These are phyloP conservation scores for Bilobella aurantiaca DNA, from an alignment of 1,140 invertebrate species.

Conservation along the genomic window DNA sequence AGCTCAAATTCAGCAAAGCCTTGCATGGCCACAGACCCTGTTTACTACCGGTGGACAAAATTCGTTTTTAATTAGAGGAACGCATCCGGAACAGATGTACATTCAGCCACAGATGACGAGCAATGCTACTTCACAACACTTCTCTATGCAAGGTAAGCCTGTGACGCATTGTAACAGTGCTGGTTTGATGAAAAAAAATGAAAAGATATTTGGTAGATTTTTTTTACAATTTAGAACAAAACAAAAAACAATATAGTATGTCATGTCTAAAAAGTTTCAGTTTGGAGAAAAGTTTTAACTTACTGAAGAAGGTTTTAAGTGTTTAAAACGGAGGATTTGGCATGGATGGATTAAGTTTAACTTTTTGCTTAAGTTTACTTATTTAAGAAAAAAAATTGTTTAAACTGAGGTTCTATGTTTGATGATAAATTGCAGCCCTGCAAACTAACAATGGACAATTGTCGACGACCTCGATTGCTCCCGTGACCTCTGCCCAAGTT, in stretches of 20 bases:
- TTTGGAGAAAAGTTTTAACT: no score
- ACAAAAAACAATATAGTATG: no score
- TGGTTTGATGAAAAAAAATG: no score
- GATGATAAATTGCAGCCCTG: slow-evolving; percentile 10
- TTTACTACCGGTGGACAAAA: slow-evolving; percentile 53
- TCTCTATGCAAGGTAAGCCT: slow-evolving; percentile 33
- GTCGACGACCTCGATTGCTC: slow-evolving; percentile 33
- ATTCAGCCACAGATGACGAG: slow-evolving; percentile 64
- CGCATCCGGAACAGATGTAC: slow-evolving; percentile 70
- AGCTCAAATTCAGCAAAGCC: slow-evolving; percentile 52
- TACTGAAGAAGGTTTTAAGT: no score
- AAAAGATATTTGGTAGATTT: no score
- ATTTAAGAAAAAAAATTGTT: no score
- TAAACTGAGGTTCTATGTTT: no score
- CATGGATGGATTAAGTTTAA: no score
- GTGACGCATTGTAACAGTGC: neutral
- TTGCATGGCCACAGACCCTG: slow-evolving; percentile 53
- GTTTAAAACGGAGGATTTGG: no score
- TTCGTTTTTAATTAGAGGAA: slow-evolving; percentile 69
- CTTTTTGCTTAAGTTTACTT: no score
- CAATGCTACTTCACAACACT: slow-evolving; percentile 28
- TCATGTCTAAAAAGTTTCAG: no score
- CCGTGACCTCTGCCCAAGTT: slow-evolving; percentile 36
- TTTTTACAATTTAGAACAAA: no score
- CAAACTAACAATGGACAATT: slow-evolving; percentile 33